Evolutionary conservation across 2,888 invertebrate species (phyloP).

Genomic region (Hyles lineata): DNA sequence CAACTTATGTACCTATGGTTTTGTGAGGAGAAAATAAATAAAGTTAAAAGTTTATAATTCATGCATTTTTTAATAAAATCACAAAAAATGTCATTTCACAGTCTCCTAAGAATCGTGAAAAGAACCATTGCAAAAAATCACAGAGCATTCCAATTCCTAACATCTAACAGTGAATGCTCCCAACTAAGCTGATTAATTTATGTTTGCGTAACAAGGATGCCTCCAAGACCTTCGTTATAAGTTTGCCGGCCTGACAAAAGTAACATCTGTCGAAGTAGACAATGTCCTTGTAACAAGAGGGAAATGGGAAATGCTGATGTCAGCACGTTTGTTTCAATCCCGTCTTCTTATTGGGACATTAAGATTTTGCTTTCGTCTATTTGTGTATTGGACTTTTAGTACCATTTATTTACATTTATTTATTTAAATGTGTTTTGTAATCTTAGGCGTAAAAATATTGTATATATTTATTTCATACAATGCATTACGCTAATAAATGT

Average conservation of each 20-base stretch:
- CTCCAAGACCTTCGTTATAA: conserved; percentile 15
- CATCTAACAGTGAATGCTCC: neutral
- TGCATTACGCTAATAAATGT: too few relatives aligned
- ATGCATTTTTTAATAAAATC: too few relatives aligned
- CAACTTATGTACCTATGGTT: too few relatives aligned
- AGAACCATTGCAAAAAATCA: too few relatives aligned
- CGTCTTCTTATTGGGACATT: neutral
- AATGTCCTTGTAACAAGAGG: conserved; percentile 1
- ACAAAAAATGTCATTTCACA: too few relatives aligned
- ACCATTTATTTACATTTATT: too few relatives aligned
- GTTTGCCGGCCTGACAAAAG: conserved; percentile 1
- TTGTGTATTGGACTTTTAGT: neutral
- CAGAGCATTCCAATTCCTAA: neutral
- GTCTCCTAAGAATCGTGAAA: too few relatives aligned
- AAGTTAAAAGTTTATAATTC: too few relatives aligned
- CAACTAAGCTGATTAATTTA: conserved; percentile 23
- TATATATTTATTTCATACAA: too few relatives aligned
- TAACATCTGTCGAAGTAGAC: conserved; percentile 18
- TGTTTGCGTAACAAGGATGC: conserved; percentile 16
- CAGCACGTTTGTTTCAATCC: conserved; percentile 1
- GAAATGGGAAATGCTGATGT: conserved; percentile 2
- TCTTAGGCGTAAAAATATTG: too few relatives aligned
- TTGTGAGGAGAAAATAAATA: too few relatives aligned
- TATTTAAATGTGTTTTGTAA: too few relatives aligned
- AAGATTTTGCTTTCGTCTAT: neutral